Evolutionary conservation across 2,113 vertebrate genomes (phyloP), one percentile per base, ranked within the genome.

Genomic region (Aplodontia rufa): DNA sequence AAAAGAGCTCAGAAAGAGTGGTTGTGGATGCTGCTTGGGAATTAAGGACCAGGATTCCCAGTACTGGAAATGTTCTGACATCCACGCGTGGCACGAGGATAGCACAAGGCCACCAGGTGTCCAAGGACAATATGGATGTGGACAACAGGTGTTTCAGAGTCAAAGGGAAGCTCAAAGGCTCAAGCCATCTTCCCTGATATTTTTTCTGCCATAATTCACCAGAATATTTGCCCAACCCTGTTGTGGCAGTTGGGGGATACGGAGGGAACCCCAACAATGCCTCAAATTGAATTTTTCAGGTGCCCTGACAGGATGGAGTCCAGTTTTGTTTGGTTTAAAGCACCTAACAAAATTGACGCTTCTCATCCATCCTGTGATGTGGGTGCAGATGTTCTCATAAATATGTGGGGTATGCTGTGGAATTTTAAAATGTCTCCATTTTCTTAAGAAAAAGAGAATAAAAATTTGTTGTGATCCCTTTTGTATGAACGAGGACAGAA

Each of bases 371-470:
- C 71, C 35, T 30, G 35, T 22, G 17, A 69, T 20, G 40, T 45
- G 32, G 35, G 45, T 87, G n/a, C 35, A 88, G 89, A 62, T 40
- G 58, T 76, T 68, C 45, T 74, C 35, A 37, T 66, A 81, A 94
- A 69, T 64, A 62, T 9, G 8, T 6, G 1, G 19, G 14, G 13
- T 24, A 8, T 2, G 0, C 4, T 40, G 66, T 62, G 42, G 26
- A 49, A 87, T 85, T 93, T 60, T 92, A 30, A 87, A 47, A 91
- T 74, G 32, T 19, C 42, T 87, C 87, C n/a, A 37, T 62, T 93
- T 96, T 94, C 35, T 84, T 72, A 55, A 78, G 58, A 69, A 91
- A 92, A 94, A 88, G 62, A 42, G 68, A 80, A 95, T 83, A 81
- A 81, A 86, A 93, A 13, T 24, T 53, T 68, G 17, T 60, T 66